Evolutionary conservation across 2,113 vertebrate genomes (phyloP), one percentile per base, ranked within the genome.

Genomic region (Pipra filicauda): DNA sequence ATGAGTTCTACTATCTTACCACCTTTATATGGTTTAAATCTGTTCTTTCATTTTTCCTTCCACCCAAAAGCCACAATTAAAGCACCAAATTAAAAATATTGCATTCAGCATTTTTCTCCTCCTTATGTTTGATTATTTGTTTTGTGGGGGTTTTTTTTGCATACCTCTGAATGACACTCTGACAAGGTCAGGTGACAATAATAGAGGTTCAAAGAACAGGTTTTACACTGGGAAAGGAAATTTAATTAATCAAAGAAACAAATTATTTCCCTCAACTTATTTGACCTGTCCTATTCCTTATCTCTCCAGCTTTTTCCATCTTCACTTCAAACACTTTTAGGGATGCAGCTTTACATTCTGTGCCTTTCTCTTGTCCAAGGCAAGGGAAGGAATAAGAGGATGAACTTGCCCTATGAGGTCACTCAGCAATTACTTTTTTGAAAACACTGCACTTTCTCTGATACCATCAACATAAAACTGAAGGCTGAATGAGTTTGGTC

Each of bases 341-440:
- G 59, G 66, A 73, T 58, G n/a, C 26, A 70, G 46, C 41, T 46
- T 69, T 78, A 49, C 78, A 91, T 94, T 82, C 71, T 90, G 15
- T 0, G 0, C 55, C 44, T 77, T 78, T 62, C 43, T 77, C 75
- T 74, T 70, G 59, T 88, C 82, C 67, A 80, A 90, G 64, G 72
- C 55, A 84, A 87, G 43, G 12, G 33, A 95, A 86, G 39, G 83
- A 91, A 61, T 39, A 90, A 5, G 9, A 89, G 37, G 82, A 95
- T 83, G 91, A 94, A 88, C 64, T 79, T 85, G 78, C 33, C 75
- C 88, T 88, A 5, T 41, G 23, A 91, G 65, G 69, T 88, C 85
- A 85, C 52, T 67, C 35, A 59, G 51, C 59, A 95, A 88, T 90
- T 90, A 93, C 91, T 88, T 85, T 89, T 94, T 79, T 88, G 94